phyloP scores from a whole-genome alignment of 1,140 invertebrate genomes.

The Mycetomoellerius zeteki region DNA sequence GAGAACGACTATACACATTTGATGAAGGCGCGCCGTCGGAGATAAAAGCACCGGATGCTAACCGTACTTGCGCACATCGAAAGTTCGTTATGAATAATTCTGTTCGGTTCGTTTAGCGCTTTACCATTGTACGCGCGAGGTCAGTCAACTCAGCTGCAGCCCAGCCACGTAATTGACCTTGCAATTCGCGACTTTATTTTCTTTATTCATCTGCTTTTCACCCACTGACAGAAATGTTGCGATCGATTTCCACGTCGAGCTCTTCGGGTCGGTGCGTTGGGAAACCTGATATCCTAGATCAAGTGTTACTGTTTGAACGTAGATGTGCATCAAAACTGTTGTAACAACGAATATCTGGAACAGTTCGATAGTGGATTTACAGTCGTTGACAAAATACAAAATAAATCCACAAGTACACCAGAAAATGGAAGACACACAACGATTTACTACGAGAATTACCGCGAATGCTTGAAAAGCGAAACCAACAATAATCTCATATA shows the following conservation, averaged over 20 bases:
- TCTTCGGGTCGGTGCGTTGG: neutral
- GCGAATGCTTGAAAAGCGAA: neutral
- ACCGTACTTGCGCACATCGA: slow-evolving; percentile 67
- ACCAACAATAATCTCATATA: neutral
- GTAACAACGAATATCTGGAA: neutral
- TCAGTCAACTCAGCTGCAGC: slow-evolving; percentile 29
- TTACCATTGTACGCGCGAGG: slow-evolving; percentile 22
- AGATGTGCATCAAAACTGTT: neutral
- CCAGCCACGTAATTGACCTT: slow-evolving; percentile 71
- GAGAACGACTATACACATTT: slow-evolving; percentile 59
- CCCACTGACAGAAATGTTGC: neutral
- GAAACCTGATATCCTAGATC: slow-evolving; percentile 21
- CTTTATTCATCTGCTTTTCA: neutral
- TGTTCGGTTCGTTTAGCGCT: slow-evolving; percentile 65
- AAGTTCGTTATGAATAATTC: slow-evolving; percentile 77
- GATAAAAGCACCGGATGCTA: slow-evolving; percentile 65
- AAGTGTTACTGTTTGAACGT: slow-evolving; percentile 22
- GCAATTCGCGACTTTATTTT: slow-evolving; percentile 68
- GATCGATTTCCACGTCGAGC: slow-evolving; percentile 47
- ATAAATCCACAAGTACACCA: neutral
- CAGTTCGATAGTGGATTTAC: neutral
- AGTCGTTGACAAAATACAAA: slow-evolving; percentile 7
- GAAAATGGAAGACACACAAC: neutral
- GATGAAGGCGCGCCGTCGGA: slow-evolving; percentile 45
- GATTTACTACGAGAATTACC: neutral